Conservation (phyloP, 2,888 invertebrate species). For the Plagodis pulveraria region DNA sequence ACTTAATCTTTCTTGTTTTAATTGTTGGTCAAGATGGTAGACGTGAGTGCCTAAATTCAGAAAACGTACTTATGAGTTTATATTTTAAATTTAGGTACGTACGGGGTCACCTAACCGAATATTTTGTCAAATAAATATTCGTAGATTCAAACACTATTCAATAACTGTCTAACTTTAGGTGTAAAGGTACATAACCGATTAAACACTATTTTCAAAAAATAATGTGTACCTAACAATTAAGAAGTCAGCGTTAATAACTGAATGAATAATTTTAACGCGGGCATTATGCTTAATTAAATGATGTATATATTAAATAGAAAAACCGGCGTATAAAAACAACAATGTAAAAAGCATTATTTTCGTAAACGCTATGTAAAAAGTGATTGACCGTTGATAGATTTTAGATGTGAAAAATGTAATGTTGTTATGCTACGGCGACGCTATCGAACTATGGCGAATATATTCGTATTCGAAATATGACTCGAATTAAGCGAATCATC, state of each 20-base stretch:
- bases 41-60: slow-evolving; percentile 28
- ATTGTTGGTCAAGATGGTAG: slow-evolving; percentile 10
- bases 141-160: not conserved
- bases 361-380: slow-evolving; percentile 73
- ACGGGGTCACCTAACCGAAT: slow-evolving; percentile 16
- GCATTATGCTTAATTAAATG: slow-evolving; percentile 5
- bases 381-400: slow-evolving; percentile 83
- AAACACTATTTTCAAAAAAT: too few species aligned
- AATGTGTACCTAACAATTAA: too few species aligned
- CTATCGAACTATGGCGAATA: not conserved
- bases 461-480: not conserved
- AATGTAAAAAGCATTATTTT: slow-evolving; percentile 69
- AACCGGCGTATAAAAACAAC: slow-evolving; percentile 29
- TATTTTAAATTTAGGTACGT: slow-evolving; percentile 13
- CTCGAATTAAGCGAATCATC: not conserved
- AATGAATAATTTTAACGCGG: not conserved
- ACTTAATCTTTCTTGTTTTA: not conserved
- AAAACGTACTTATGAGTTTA: slow-evolving; percentile 26
- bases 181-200: too few species aligned
- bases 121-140: slow-evolving; percentile 5
- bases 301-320: slow-evolving; percentile 15
- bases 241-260: not conserved
- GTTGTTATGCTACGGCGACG: slow-evolving; percentile 55
- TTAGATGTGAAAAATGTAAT: slow-evolving; percentile 83
- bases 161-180: not conserved